Evolutionary conservation across 35 echinoderm and acorn worm genomes (phyloP), one percentile per base, ranked within the genome.

Genomic region (Acanthaster planci): DNA sequence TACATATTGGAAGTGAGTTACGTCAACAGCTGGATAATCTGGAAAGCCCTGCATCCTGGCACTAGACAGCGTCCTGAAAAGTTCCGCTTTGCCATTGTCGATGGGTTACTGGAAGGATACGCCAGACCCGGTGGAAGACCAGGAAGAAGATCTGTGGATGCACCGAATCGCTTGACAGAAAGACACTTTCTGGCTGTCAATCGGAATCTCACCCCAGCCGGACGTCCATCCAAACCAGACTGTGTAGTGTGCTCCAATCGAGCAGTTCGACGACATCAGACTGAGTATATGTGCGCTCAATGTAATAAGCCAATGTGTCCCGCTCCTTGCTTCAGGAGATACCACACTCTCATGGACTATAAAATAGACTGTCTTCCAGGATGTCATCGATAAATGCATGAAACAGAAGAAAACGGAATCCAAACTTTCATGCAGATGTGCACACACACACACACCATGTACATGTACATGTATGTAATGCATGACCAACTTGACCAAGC

Each of bases 191-290:
- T 26, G 7, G 39, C 27, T 34, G 19, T 90, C 44, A 90, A 77
- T 52, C 57, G 17, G 34, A 10, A 7, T 40, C 75, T 82, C n/a
- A 55, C 29, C 26, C 42, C 60, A 53, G 40, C 38, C n/a, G 88
- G 88, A 78, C 82, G 75, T 55, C 8, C 15, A 36, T 38, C 31
- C 8, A 55, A 81, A 37, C 88, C 60, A 12, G 88, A 90, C 22
- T 90, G 60, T 59, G 80, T 84, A 36, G 88, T 90, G 29, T 90
- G 88, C 68, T 84, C 80, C 0, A 75, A 83, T 47, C 14, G 80
- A 77, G 38, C 39, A 15, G 67, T 76, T 18, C 76, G 76, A 52
- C 60, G 80, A n/a, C 88, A 84, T 60, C 80, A 83, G 36, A 90
- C 88, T 22, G 40, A 84, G 30, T 77, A 36, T 51, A 55, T 90